A percentile compares a stretch with the other conserved stretches of the same genome.
These are phyloP conservation scores for Lissocephala sabroskyi DNA, from an alignment of 2,888 invertebrate species.

Conservation along the genomic window DNA sequence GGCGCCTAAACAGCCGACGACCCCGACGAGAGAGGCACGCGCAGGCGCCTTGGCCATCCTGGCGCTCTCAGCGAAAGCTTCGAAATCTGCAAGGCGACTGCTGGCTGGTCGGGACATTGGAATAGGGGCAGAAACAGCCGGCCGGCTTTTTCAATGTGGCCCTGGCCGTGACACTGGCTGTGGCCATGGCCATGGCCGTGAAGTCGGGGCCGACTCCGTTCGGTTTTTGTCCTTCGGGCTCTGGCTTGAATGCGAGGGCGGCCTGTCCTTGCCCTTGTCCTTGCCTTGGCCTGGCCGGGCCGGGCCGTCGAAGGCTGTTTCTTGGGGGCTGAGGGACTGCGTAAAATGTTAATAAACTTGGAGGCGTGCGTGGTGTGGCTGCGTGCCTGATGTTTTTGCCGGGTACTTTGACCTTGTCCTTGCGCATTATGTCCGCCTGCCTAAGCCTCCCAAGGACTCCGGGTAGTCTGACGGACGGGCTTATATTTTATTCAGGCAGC, in stretches of 20 bases:
- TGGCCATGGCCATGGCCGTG: slow-evolving; percentile 59
- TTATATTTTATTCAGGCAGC: slow-evolving; percentile 57
- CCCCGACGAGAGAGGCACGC: slow-evolving; percentile 16
- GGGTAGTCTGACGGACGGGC: slow-evolving; percentile 52
- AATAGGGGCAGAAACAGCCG: slow-evolving; percentile 9
- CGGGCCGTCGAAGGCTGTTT: slow-evolving; percentile 18
- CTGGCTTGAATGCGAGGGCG: slow-evolving; percentile 7
- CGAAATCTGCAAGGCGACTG: not conserved
- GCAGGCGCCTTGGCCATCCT: slow-evolving; percentile 25
- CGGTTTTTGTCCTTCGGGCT: no score
- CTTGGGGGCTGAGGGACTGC: slow-evolving; percentile 36
- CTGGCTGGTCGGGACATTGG: not conserved
- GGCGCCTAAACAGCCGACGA: slow-evolving; percentile 9
- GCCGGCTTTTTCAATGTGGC: slow-evolving; percentile 43
- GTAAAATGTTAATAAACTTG: slow-evolving; percentile 60
- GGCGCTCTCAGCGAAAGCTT: not conserved
- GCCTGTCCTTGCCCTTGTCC: slow-evolving; percentile 62
- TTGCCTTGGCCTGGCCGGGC: slow-evolving; percentile 27
- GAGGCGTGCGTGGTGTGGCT: slow-evolving; percentile 16
- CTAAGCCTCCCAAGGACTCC: slow-evolving; percentile 29
- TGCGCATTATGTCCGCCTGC: slow-evolving; percentile 18
- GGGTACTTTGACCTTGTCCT: slow-evolving; percentile 67
- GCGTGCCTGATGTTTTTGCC: slow-evolving; percentile 35
- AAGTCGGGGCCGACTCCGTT: slow-evolving; percentile 14
- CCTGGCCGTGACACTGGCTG: slow-evolving; percentile 60